A percentile compares a stretch with the other conserved stretches of the same genome.
Conservation (phyloP, 2,113 vertebrate species). For the Pygoscelis antarcticus region DNA sequence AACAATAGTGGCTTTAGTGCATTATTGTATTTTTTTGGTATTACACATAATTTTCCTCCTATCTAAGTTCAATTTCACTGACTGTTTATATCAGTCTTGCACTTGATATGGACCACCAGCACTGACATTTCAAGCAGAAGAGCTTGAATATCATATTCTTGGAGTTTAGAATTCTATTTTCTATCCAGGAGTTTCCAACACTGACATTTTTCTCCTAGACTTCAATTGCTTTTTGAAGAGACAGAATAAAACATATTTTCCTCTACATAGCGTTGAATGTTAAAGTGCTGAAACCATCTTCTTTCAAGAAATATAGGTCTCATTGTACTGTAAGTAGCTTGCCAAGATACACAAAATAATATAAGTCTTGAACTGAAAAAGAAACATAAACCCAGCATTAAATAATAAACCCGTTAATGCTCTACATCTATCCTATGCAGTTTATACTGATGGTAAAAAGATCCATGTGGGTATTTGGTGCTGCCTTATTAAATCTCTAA, state of each 20-base stretch:
- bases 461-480: not conserved
- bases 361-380: not conserved
- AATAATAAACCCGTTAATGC: not conserved
- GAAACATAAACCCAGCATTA: not conserved
- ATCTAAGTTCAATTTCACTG: not conserved
- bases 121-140: conserved; percentile 58
- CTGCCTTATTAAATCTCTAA: not conserved
- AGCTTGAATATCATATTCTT: conserved; percentile 21
- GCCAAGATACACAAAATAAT: not conserved
- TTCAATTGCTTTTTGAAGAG: conserved; percentile 8
- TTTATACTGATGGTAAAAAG: not conserved
- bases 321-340: not conserved
- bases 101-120: not conserved
- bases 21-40: not conserved
- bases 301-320: not conserved
- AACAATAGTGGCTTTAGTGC: not conserved
- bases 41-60: not conserved
- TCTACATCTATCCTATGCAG: not conserved
- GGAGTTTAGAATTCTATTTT: conserved; percentile 47
- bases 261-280: not conserved
- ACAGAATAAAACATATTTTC: not conserved
- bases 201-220: not conserved
- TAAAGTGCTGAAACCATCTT: not conserved
- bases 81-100: not conserved
- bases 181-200: not conserved